Conservation (phyloP, 92 coral and sea anemone genomes). For the Epizoanthus rinbou region DNA sequence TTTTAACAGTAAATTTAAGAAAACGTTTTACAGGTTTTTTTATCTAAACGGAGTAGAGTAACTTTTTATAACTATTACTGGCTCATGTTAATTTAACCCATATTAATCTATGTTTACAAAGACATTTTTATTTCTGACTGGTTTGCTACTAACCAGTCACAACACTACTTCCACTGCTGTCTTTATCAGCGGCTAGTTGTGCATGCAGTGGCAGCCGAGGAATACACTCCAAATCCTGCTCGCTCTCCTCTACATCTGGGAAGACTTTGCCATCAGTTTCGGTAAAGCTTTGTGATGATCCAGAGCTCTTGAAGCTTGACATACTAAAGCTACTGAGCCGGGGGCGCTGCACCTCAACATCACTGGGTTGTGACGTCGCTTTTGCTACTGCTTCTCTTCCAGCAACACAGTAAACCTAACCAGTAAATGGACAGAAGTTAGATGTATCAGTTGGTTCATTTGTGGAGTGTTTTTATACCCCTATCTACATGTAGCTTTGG, state of each 20-base stretch:
- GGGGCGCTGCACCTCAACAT: constrained; percentile 60
- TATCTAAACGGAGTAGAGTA: too few species aligned
- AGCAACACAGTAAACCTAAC: constrained; percentile 93
- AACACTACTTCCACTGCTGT: constrained; percentile 68
- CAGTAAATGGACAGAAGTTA: not conserved
- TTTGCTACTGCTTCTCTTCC: constrained; percentile 86
- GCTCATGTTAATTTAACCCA: not conserved
- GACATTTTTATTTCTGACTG: not conserved
- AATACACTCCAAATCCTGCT: constrained; percentile 72
- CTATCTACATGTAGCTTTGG: too few species aligned
- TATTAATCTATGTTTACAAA: not conserved
- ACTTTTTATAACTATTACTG: too few species aligned
- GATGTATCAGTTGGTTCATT: too few species aligned
- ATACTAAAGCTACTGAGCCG: constrained; percentile 79
- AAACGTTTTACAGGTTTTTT: too few species aligned
- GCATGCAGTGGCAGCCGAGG: constrained; percentile 94
- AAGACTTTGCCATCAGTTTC: constrained; percentile 61
- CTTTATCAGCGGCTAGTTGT: constrained; percentile 93
- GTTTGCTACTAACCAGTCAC: not conserved
- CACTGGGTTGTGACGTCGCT: constrained; percentile 61
- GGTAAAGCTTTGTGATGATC: constrained; percentile 63
- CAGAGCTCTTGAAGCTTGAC: constrained; percentile 76
- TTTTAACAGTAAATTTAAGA: too few species aligned
- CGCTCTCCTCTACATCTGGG: constrained; percentile 53
- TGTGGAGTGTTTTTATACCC: too few species aligned